A percentile compares a stretch with the other conserved stretches of the same genome.
phyloP scores from a whole-genome alignment of 2,888 invertebrate species.

The Dicranocentrus wangi region DNA sequence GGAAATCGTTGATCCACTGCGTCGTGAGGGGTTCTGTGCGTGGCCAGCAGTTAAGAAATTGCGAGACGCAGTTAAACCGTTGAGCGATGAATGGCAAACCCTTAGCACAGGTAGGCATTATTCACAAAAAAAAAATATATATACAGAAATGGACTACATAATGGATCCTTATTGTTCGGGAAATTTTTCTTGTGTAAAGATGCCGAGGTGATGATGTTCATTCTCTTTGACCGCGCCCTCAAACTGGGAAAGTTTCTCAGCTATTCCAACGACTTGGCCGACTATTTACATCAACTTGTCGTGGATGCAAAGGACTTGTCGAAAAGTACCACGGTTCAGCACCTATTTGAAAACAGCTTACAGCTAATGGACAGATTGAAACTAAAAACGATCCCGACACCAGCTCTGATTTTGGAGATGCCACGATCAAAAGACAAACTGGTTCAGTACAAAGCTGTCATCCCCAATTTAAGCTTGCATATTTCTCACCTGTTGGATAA shows the following conservation, averaged over 20 bases:
- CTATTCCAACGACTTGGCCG: slow-evolving; percentile 62
- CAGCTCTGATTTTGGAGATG: slow-evolving; percentile 67
- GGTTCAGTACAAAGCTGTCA: slow-evolving; percentile 65
- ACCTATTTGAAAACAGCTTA: slow-evolving; percentile 63
- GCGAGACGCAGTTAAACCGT: slow-evolving; percentile 46
- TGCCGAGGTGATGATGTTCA: slow-evolving; percentile 67
- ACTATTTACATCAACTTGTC: slow-evolving; percentile 66
- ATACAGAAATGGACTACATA: background rate
- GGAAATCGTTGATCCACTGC: slow-evolving; percentile 60
- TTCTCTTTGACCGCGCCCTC: slow-evolving; percentile 63
- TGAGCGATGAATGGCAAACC: slow-evolving; percentile 63
- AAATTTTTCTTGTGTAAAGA: slow-evolving; percentile 32
- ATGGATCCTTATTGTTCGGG: background rate
- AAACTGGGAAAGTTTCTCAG: slow-evolving; percentile 65
- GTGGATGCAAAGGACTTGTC: slow-evolving; percentile 62
- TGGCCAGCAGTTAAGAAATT: slow-evolving; percentile 49
- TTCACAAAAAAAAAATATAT: background rate
- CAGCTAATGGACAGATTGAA: slow-evolving; percentile 63
- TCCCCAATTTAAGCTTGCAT: slow-evolving; percentile 61
- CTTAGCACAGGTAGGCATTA: slow-evolving; percentile 52
- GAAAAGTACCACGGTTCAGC: slow-evolving; percentile 62
- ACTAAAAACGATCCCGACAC: slow-evolving; percentile 62
- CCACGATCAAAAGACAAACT: slow-evolving; percentile 64
- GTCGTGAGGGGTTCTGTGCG: slow-evolving; percentile 53
- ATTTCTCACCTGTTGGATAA: slow-evolving; percentile 60